Conservation (phyloP, 2,797 vertebrate species). For the Anguilla obscura region DNA sequence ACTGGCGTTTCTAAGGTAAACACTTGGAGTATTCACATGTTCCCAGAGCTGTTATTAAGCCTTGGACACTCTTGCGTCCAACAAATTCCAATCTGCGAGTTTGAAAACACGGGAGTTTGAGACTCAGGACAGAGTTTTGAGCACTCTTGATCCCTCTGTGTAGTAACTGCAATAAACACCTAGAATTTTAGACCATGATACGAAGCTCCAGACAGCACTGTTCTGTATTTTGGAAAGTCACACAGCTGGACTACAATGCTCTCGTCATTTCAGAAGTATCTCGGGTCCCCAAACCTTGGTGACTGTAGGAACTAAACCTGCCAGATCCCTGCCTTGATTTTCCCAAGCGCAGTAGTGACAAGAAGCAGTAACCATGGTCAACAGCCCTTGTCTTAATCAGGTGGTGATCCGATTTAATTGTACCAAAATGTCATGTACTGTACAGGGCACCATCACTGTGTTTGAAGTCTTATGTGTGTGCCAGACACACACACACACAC, state of each 20-base stretch:
- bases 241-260: no score
- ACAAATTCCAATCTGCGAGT: neutral
- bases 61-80: neutral
- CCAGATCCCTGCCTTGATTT: neutral
- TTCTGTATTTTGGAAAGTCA: no score
- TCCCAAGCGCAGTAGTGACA: neutral
- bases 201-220: neutral
- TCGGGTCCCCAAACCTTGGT: neutral
- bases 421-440: neutral
- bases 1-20: conserved; percentile 18
- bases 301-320: neutral
- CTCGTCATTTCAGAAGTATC: neutral
- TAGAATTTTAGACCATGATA: neutral
- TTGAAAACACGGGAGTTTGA: neutral
- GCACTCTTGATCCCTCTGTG: neutral
- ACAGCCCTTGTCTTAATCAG: neutral
- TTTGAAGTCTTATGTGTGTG: neutral
- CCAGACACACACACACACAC: neutral
- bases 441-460: neutral
- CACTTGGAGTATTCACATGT: conserved; percentile 32
- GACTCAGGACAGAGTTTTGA: neutral
- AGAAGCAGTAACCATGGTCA: neutral
- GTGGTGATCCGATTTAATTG: neutral
- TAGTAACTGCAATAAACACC: neutral
- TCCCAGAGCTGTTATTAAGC: neutral